Conservation (phyloP, 2,113 vertebrate genomes). For the Zeus faber region DNA sequence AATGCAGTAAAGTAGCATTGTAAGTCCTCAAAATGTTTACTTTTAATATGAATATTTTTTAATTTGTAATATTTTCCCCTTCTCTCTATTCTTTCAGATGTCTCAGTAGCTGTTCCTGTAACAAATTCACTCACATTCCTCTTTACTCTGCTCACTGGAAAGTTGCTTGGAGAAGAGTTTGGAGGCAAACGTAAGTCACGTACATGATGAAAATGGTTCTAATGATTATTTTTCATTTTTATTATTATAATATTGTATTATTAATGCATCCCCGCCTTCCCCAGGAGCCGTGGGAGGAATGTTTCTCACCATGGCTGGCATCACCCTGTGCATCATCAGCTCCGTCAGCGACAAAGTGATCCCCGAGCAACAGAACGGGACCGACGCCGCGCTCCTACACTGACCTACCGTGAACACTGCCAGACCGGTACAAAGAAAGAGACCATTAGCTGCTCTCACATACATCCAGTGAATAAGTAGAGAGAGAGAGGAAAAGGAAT, state of each 20-base stretch:
- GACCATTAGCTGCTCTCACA: too few species aligned
- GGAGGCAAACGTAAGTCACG: slow-evolving; percentile 86
- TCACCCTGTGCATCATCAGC: slow-evolving; percentile 81
- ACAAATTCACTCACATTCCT: slow-evolving; percentile 91
- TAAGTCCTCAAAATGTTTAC: too few species aligned
- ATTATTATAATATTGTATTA: neutral
- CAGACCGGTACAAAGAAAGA: too few species aligned
- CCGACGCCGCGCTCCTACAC: slow-evolving; percentile 12
- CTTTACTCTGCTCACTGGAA: slow-evolving; percentile 86
- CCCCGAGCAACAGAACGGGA: slow-evolving; percentile 16
- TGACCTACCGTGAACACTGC: too few species aligned
- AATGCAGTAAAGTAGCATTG: too few species aligned
- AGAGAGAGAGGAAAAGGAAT: too few species aligned
- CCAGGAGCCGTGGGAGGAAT: slow-evolving; percentile 82
- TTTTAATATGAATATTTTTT: too few species aligned
- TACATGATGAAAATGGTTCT: neutral
- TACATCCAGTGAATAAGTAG: too few species aligned
- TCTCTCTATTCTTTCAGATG: slow-evolving; percentile 68
- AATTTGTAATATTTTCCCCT: too few species aligned
- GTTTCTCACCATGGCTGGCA: slow-evolving; percentile 81
- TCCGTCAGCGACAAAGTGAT: slow-evolving; percentile 55
- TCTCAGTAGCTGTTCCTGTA: slow-evolving; percentile 90
- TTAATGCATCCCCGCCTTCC: slow-evolving; percentile 11
- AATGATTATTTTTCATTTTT: neutral
- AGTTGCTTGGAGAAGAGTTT: slow-evolving; percentile 87